Conservation (phyloP, 2,888 invertebrate genomes). For the Loripinus fragilis region DNA sequence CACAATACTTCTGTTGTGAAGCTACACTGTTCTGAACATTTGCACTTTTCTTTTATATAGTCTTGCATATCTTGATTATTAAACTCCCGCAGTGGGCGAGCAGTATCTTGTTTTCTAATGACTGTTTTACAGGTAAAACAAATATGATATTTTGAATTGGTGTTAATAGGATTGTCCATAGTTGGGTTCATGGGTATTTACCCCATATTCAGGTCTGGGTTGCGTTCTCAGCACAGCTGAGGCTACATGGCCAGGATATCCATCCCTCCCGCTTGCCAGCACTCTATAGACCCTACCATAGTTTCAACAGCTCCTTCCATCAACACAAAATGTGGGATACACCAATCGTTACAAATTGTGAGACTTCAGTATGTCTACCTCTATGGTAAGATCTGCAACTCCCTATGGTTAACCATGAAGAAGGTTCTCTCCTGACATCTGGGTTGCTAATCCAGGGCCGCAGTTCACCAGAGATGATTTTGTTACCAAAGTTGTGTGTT, state of each 20-base stretch:
- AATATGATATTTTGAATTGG: neutral
- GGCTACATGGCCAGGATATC: conserved; percentile 8
- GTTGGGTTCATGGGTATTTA: neutral
- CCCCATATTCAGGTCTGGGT: conserved; percentile 22
- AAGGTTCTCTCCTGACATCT: conserved; percentile 15
- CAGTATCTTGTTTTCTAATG: neutral
- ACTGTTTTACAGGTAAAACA: neutral
- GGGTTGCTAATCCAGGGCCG: conserved; percentile 9
- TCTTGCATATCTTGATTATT: too few relatives aligned
- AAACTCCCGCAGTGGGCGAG: neutral
- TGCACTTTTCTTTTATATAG: neutral
- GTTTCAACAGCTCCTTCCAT: conserved; percentile 23
- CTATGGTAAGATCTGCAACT: conserved; percentile 3
- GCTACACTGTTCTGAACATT: neutral
- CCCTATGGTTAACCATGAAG: neutral
- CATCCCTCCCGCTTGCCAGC: conserved; percentile 14
- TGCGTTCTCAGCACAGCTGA: conserved; percentile 23
- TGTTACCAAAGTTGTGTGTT: neutral
- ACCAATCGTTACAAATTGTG: neutral
- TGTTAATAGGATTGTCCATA: neutral
- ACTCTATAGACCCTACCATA: conserved; percentile 13
- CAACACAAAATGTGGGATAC: neutral
- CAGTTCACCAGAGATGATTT: neutral
- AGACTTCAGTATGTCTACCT: conserved; percentile 23
- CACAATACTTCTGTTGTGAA: neutral